phyloP scores from a whole-genome alignment of 1,140 invertebrate species.

The Ptiloglossa arizonensis region DNA sequence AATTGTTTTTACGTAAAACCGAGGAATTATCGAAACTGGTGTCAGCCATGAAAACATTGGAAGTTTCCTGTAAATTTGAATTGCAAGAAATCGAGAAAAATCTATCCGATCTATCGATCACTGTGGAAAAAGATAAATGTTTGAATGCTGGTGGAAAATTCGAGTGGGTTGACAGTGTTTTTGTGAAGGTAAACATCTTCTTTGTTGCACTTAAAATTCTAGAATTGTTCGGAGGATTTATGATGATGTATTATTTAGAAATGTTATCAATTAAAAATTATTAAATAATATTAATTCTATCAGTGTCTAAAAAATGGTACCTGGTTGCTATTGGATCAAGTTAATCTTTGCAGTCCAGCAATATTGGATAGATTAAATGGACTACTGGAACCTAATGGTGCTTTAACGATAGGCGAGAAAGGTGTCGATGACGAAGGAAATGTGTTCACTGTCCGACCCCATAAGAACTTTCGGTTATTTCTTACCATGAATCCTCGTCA shows the following conservation, averaged over 20 bases:
- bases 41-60: slow-evolving; percentile 62
- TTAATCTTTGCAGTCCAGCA: slow-evolving; percentile 97
- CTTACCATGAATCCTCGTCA: slow-evolving; percentile 96
- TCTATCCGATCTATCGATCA: slow-evolving; percentile 69
- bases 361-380: slow-evolving; percentile 98
- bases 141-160: slow-evolving; percentile 93
- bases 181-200: slow-evolving; percentile 88
- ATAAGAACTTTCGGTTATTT: slow-evolving; percentile 96
- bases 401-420: slow-evolving; percentile 94
- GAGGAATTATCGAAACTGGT: slow-evolving; percentile 65
- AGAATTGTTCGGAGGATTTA: no score
- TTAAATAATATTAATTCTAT: no score
- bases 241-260: no score
- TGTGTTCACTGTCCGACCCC: slow-evolving; percentile 90
- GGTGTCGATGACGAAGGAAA: slow-evolving; percentile 88
- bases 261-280: no score
- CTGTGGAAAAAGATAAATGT: slow-evolving; percentile 82
- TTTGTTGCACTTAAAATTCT: neutral
- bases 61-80: slow-evolving; percentile 42
- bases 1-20: slow-evolving; percentile 82
- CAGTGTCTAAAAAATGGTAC: slow-evolving; percentile 91
- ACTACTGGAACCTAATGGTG: slow-evolving; percentile 95
- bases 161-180: slow-evolving; percentile 97
- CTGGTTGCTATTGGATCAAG: slow-evolving; percentile 98
- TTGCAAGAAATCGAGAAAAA: slow-evolving; percentile 78